Evolutionary conservation across 1,140 invertebrate genomes (phyloP), one percentile per base, ranked within the genome.

Genomic region (Diorhabda carinulata): DNA sequence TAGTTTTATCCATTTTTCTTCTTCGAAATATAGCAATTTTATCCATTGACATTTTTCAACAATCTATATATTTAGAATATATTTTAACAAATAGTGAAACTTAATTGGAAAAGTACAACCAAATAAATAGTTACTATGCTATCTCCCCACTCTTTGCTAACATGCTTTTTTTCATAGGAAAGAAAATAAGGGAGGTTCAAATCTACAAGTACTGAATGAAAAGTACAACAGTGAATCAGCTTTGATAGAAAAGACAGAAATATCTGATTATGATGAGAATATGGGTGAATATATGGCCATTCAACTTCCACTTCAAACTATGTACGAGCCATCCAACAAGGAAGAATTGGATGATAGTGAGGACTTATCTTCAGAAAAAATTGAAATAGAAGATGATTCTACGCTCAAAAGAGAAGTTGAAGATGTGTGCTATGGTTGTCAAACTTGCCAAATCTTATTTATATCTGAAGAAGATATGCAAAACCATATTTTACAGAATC

Each of bases 401-500:
- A 43, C 43, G 69, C 25, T 10, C 45, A 9, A 40, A 61, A 65
- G n/a, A 57, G 5, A 59, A 69, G 8, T 40, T 8, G 47, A 4
- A 63, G 25, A 43, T 65, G 42, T 42, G 25, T 52, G 42, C 40
- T 78, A 79, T 72, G 67, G 72, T 3, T 84, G 82, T 69, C 66
- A 67, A 8, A 74, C 79, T 52, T 84, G 81, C 66, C 72, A 79
- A 43, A 76, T 76, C 41, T 72, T 72, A 3, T 73, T 74, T 56
- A 68, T 71, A 4, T 73, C 70, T 8, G 80, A 81, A 64, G 77
- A 77, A 40, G 71, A 79, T n/a, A 69, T 83, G 2, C 58, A 74
- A 4, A 7, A 68, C 3, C 81, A 83, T 60, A 67, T 79, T 3
- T 57, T 41, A 2, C 72, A 81, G 40, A 43, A 64, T 4, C 81